A percentile compares a stretch with the other conserved stretches of the same genome.
Conservation (phyloP, 2,888 invertebrate genomes). For the Sesia apiformis region DNA sequence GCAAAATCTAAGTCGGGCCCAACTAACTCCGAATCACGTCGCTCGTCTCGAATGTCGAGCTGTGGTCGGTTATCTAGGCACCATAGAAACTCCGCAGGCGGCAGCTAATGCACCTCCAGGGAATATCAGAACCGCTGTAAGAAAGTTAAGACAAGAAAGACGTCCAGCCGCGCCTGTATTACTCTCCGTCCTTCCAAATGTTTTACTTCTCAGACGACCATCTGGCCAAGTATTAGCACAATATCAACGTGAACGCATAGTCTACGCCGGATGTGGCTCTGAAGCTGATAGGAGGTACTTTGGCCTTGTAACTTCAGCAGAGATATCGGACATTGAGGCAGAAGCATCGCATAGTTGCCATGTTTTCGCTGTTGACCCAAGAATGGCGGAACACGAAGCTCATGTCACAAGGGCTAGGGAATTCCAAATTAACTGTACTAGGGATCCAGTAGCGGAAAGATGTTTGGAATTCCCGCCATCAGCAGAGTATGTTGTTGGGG, state of each 20-base stretch:
- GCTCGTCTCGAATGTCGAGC: constrained; percentile 83
- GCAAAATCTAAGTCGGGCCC: constrained; percentile 52
- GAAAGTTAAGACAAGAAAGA: constrained; percentile 91
- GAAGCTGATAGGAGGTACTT: constrained; percentile 95
- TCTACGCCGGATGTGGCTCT: constrained; percentile 91
- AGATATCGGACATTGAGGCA: constrained; percentile 54
- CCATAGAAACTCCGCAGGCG: constrained; percentile 95
- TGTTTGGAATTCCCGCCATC: constrained; percentile 94
- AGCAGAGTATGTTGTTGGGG: constrained; percentile 83
- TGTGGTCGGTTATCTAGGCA: constrained; percentile 95
- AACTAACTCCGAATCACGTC: constrained; percentile 51
- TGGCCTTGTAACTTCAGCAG: constrained; percentile 91
- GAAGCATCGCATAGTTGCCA: constrained; percentile 90
- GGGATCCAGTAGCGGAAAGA: constrained; percentile 82
- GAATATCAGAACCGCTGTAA: constrained; percentile 90
- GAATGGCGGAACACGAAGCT: constrained; percentile 85
- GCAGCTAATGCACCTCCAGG: constrained; percentile 83
- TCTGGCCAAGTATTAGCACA: constrained; percentile 87
- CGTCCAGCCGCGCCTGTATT: constrained; percentile 89
- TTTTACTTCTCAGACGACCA: constrained; percentile 85
- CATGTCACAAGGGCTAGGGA: constrained; percentile 87
- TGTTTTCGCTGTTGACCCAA: constrained; percentile 94
- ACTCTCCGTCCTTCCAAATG: constrained; percentile 87
- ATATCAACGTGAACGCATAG: constrained; percentile 89
- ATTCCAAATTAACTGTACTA: constrained; percentile 90